Percentiles rank a stretch among this genome's conserved stretches.
These are phyloP conservation scores for Ecliptopera silaceata DNA, from an alignment of 2,888 invertebrate species.

Conservation along the genomic window DNA sequence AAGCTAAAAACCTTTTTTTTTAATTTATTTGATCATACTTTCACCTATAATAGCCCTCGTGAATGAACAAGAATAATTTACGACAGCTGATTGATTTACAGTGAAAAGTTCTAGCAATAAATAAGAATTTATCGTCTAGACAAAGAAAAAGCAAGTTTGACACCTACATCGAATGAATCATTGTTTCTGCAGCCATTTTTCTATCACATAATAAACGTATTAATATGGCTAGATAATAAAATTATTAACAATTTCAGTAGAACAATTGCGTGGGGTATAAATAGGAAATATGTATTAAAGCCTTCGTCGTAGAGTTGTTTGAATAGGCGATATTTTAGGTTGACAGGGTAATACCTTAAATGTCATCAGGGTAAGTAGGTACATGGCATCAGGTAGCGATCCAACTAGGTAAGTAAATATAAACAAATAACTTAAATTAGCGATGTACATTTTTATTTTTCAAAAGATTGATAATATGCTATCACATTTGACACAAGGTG, in stretches of 20 bases:
- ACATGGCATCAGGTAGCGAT: too few relatives aligned
- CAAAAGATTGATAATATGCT: too few relatives aligned
- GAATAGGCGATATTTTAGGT: not conserved
- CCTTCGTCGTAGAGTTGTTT: not conserved
- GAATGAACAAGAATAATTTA: slow-evolving; percentile 5
- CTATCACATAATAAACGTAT: not conserved
- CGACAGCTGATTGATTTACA: slow-evolving; percentile 12
- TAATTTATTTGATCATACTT: not conserved
- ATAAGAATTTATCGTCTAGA: slow-evolving; percentile 24
- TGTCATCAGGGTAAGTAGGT: not conserved
- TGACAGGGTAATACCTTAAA: not conserved
- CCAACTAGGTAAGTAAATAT: too few relatives aligned
- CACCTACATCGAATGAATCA: slow-evolving; percentile 28
- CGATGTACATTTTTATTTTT: too few relatives aligned
- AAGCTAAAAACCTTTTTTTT: not conserved
- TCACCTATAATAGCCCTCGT: not conserved
- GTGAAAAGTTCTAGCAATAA: slow-evolving; percentile 7
- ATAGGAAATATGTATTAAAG: slow-evolving; percentile 6
- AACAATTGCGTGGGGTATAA: slow-evolving; percentile 6
- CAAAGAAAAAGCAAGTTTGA: slow-evolving; percentile 22
- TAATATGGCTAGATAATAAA: not conserved
- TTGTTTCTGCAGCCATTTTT: slow-evolving; percentile 1
- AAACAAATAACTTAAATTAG: too few relatives aligned
- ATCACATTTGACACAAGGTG: too few relatives aligned
- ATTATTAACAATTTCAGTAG: too few relatives aligned